phyloP scores from a whole-genome alignment of 2,888 invertebrate species.

The Ditula angustiorana region DNA sequence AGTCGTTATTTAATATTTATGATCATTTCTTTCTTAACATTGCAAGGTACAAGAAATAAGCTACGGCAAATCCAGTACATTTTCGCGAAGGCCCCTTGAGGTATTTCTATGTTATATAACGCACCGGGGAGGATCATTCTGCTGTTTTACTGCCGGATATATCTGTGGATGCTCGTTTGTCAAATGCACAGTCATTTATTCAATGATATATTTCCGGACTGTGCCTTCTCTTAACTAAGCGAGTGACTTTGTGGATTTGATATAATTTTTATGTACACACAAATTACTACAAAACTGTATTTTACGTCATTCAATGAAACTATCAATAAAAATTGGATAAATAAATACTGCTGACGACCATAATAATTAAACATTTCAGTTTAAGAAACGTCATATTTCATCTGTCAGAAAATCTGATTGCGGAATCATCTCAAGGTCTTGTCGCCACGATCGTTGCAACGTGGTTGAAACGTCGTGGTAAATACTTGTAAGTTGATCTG shows the following conservation, averaged over 20 bases:
- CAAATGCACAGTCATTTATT: constrained; percentile 84
- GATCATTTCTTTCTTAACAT: constrained; percentile 48
- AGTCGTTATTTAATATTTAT: constrained; percentile 42
- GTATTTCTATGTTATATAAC: constrained; percentile 79
- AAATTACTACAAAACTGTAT: too few species aligned
- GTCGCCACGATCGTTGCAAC: too few species aligned
- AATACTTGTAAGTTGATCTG: too few species aligned
- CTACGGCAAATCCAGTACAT: constrained; percentile 72
- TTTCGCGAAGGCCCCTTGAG: constrained; percentile 69
- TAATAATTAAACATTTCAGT: too few species aligned
- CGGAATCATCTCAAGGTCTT: too few species aligned
- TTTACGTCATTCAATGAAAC: too few species aligned
- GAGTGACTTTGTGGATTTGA: constrained; percentile 35
- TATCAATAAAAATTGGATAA: too few species aligned
- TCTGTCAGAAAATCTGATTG: too few species aligned
- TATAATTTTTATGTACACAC: constrained; percentile 12
- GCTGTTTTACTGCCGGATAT: constrained; percentile 79
- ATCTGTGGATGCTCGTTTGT: constrained; percentile 83
- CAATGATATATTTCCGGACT: constrained; percentile 67
- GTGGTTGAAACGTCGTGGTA: too few species aligned
- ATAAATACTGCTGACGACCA: too few species aligned
- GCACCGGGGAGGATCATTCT: constrained; percentile 81
- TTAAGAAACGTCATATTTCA: too few species aligned
- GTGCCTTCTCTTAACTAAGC: constrained; percentile 38
- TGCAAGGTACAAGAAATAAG: constrained; percentile 58